phyloP scores from a whole-genome alignment of 2,888 invertebrate genomes.

The Drosophila barbarae region DNA sequence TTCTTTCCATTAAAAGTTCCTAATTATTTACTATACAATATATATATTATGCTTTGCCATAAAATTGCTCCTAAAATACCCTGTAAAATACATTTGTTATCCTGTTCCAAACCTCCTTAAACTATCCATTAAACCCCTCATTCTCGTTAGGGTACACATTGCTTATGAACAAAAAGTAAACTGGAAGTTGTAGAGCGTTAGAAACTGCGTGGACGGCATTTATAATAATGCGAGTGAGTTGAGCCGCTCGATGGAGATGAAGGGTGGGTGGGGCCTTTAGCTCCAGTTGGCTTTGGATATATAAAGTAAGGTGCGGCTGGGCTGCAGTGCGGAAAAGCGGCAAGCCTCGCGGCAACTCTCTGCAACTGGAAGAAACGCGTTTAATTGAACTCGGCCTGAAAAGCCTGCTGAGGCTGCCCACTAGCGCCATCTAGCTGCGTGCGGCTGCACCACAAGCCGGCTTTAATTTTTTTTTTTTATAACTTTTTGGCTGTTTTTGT shows the following conservation, averaged over 20 bases:
- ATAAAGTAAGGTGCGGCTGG: constrained; percentile 71
- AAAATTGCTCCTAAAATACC: too few species aligned
- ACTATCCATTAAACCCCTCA: not conserved
- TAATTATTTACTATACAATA: too few species aligned
- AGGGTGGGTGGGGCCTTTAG: constrained; percentile 23
- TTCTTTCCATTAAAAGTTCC: not conserved
- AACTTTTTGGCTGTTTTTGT: constrained; percentile 17
- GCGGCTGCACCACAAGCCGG: constrained; percentile 57
- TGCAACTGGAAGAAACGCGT: constrained; percentile 60
- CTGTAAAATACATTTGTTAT: not conserved
- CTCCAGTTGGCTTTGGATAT: constrained; percentile 22
- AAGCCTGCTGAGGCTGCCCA: constrained; percentile 51
- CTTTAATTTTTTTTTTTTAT: constrained; percentile 44
- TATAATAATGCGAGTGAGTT: constrained; percentile 67
- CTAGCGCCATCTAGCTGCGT: constrained; percentile 73
- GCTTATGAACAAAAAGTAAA: constrained; percentile 40
- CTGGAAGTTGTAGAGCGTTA: constrained; percentile 67
- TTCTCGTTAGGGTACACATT: constrained; percentile 14
- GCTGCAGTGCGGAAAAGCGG: constrained; percentile 60
- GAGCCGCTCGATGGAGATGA: constrained; percentile 18
- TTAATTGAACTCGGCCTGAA: constrained; percentile 60
- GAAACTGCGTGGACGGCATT: constrained; percentile 78
- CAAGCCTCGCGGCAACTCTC: constrained; percentile 52
- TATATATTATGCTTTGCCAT: too few species aligned
- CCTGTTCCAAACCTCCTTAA: not conserved